Evolutionary conservation across 2,113 vertebrate genomes (phyloP).

Genomic region (Dromiciops gliroides): DNA sequence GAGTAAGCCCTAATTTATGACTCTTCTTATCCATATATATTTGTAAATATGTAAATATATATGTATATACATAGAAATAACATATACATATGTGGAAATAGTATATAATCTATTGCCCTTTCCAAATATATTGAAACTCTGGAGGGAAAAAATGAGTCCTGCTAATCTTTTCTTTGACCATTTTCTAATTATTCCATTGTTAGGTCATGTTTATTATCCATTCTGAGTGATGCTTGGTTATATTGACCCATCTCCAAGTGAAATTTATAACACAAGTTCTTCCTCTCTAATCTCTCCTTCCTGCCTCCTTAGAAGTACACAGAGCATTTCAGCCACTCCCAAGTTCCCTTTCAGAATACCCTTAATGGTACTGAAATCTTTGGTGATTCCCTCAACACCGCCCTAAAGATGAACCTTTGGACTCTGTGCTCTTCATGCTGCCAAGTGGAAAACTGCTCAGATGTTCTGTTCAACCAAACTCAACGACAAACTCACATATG

Average conservation of each 20-base stretch:
- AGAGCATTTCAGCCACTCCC: constrained; percentile 71
- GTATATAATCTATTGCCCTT: neutral
- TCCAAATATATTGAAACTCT: neutral
- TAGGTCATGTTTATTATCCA: constrained; percentile 39
- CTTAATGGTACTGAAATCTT: constrained; percentile 73
- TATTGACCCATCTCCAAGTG: constrained; percentile 62
- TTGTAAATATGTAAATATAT: neutral
- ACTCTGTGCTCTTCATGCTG: constrained; percentile 66
- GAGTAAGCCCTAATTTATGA: neutral
- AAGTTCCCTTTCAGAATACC: constrained; percentile 63
- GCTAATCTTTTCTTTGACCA: constrained; percentile 30
- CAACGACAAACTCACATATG: constrained; percentile 62
- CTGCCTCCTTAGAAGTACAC: constrained; percentile 68
- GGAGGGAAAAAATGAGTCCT: neutral
- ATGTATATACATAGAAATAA: neutral
- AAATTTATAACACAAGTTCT: constrained; percentile 48
- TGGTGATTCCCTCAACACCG: constrained; percentile 73
- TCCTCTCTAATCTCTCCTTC: constrained; percentile 45
- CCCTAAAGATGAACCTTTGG: constrained; percentile 75
- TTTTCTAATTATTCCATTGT: constrained; percentile 52
- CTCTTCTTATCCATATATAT: neutral
- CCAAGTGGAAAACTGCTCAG: constrained; percentile 74
- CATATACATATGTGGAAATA: neutral
- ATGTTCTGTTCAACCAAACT: constrained; percentile 71
- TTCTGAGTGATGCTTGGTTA: constrained; percentile 37